These are phyloP conservation scores for Danio tinwini DNA, from an alignment of 2,797 vertebrate species.

Conservation along the genomic window DNA sequence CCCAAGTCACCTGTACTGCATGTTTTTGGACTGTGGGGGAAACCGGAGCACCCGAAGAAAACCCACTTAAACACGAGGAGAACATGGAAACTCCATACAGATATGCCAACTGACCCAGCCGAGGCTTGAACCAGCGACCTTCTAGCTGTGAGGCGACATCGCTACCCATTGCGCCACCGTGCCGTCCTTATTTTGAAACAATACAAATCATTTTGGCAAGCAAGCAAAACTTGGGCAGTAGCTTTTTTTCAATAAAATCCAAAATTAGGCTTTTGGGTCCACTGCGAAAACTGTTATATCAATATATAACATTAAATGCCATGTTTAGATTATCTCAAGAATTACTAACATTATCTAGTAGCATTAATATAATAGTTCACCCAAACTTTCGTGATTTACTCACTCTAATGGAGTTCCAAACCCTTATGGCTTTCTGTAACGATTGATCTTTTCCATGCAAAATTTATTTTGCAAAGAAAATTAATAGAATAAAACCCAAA, in stretches of 20 bases:
- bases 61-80: too few species aligned
- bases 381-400: background rate
- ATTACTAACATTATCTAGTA: background rate
- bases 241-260: background rate
- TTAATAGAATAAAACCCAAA: too few species aligned
- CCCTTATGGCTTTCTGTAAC: background rate
- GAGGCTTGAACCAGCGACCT: too few species aligned
- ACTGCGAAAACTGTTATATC: background rate
- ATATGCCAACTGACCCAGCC: too few species aligned
- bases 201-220: background rate
- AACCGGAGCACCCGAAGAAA: too few species aligned
- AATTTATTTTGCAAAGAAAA: too few species aligned
- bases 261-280: background rate
- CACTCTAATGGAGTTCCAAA: background rate
- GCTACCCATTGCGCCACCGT: too few species aligned
- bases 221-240: background rate
- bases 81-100: too few species aligned
- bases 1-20: too few species aligned
- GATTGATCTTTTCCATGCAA: background rate
- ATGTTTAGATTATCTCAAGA: background rate
- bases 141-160: too few species aligned
- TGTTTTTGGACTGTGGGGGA: too few species aligned
- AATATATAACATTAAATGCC: background rate
- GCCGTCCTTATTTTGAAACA: too few species aligned
- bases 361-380: background rate